phyloP scores from a whole-genome alignment of 2,888 invertebrate genomes.

The Phyllotreta striolata region DNA sequence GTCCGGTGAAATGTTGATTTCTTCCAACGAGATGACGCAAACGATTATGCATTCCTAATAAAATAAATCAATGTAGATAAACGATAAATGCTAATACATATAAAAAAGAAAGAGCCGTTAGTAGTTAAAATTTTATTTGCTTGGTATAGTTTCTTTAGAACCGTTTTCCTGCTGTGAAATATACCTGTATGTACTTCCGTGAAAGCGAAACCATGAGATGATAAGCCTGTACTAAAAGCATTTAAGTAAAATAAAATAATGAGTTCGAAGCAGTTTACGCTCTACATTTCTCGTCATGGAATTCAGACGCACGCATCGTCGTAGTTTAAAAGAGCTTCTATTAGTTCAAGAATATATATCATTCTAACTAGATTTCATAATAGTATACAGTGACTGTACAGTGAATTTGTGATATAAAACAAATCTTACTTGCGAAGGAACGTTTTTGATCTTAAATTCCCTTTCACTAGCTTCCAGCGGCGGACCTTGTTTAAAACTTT shows the following conservation, averaged over 20 bases:
- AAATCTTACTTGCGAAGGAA: slow-evolving; percentile 81
- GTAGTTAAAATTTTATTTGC: slow-evolving; percentile 1
- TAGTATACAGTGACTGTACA: too few relatives aligned
- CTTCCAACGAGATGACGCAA: slow-evolving; percentile 90
- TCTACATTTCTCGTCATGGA: slow-evolving; percentile 25
- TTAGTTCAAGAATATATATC: not conserved
- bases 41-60: slow-evolving; percentile 91
- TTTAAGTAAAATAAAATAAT: slow-evolving; percentile 11
- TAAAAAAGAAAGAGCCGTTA: not conserved
- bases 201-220: slow-evolving; percentile 20
- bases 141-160: not conserved
- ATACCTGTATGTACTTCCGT: slow-evolving; percentile 8
- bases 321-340: slow-evolving; percentile 11
- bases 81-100: slow-evolving; percentile 20
- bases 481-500: slow-evolving; percentile 89
- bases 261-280: slow-evolving; percentile 27
- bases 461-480: slow-evolving; percentile 88
- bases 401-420: too few relatives aligned
- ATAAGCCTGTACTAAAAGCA: not conserved
- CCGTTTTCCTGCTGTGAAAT: not conserved
- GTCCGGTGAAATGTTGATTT: slow-evolving; percentile 86
- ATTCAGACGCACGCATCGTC: slow-evolving; percentile 1
- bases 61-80: slow-evolving; percentile 28
- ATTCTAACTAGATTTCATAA: too few relatives aligned
- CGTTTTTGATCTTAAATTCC: slow-evolving; percentile 92